phyloP scores from a whole-genome alignment of 2,113 vertebrate genomes.

The Delphinus delphis region DNA sequence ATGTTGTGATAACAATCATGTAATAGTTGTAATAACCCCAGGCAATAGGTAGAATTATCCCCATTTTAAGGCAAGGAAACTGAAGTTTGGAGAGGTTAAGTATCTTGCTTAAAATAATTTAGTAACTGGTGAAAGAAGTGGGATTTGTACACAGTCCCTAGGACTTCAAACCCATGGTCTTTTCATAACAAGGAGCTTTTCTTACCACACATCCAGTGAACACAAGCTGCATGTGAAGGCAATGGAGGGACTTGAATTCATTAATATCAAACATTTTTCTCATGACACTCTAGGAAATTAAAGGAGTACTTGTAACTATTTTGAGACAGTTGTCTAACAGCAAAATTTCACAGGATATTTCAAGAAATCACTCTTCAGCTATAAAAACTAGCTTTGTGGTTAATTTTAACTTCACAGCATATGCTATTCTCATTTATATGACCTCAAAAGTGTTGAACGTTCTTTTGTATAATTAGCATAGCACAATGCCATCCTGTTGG shows the following conservation, averaged over 20 bases:
- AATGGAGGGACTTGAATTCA: not conserved
- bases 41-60: not conserved
- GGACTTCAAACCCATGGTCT: not conserved
- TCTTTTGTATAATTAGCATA: slow-evolving; percentile 32
- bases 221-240: not conserved
- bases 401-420: slow-evolving; percentile 22
- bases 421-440: slow-evolving; percentile 42
- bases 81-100: not conserved
- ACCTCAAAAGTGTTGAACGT: not conserved
- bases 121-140: not conserved
- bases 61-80: not conserved
- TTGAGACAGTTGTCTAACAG: slow-evolving; percentile 35
- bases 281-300: slow-evolving; percentile 12
- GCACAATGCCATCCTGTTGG: not conserved
- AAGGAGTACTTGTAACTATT: slow-evolving; percentile 1
- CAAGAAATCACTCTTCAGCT: slow-evolving; percentile 20
- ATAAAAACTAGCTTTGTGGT: slow-evolving; percentile 32
- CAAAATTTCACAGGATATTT: slow-evolving; percentile 33
- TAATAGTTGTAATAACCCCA: not conserved
- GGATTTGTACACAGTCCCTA: not conserved
- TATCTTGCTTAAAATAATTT: slow-evolving; percentile 3
- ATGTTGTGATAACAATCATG: not conserved
- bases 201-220: not conserved
- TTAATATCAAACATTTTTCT: slow-evolving; percentile 29
- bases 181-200: not conserved